Evolutionary conservation across 2,888 invertebrate species (phyloP), one percentile per base, ranked within the genome.

Genomic region (Onchidella celtica): DNA sequence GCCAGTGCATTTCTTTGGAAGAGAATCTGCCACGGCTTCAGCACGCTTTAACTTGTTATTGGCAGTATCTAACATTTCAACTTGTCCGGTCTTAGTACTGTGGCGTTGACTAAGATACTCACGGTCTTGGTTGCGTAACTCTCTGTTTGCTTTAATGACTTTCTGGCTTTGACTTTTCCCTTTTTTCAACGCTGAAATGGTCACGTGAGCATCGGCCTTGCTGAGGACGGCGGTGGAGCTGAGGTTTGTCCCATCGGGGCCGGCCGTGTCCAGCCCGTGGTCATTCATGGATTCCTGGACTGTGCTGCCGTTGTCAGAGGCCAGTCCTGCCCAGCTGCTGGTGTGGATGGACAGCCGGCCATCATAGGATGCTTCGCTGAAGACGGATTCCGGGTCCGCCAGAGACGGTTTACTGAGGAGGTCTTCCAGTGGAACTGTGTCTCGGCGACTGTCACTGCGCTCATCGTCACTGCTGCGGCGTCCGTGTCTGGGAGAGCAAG

Each of bases 371-470:
- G 78, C 70, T 40, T 80, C 80, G 59, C 80, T 80, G 65, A 80
- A 80, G 0, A 80, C 80, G 11, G 80, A 80, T 40, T 80, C 80
- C 0, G 80, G 80, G 65, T 80, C 80, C 3, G 80, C 80, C 24
- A 80, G 74, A 0, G 74, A 47, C 9, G 80, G 80, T 57, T 80
- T 80, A 59, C 66, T 74, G 34, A 80, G 59, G 57, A 80, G 80
- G 29, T 80, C 80, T 36, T 73, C 74, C 29, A 80, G 66, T 9
- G 47, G 66, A 24, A 74, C 61, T 1, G 40, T 66, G 59, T 80
- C 68, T 27, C 29, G 11, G 55, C 14, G 21, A 11, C 66, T 40
- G 40, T 61, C 40, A n/a, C 40, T 70, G 24, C 2, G 36, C 21
- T 36, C 55, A 24, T 34, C 27, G 59, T 2, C 3, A 17, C 47